Evolutionary conservation across 2,888 invertebrate genomes (phyloP).

Genomic region (Drosophila aldrichi): DNA sequence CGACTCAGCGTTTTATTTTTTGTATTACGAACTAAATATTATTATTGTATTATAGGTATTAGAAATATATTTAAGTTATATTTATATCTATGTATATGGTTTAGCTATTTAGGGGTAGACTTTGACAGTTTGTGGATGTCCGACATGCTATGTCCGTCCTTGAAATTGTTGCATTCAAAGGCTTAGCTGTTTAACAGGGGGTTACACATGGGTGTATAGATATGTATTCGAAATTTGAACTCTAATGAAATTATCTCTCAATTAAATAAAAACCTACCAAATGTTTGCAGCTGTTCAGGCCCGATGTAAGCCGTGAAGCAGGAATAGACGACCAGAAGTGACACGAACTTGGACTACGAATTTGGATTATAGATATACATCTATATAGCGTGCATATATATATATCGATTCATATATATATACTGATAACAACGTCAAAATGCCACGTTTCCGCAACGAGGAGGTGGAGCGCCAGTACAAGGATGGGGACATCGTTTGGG

Average conservation of each 20-base stretch:
- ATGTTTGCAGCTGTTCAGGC: constrained; percentile 32
- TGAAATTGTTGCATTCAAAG: no score
- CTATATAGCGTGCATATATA: not conserved
- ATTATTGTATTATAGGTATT: no score
- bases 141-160: not conserved
- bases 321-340: constrained; percentile 8
- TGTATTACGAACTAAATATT: not conserved
- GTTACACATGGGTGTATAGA: not conserved
- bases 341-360: constrained; percentile 1
- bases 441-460: constrained; percentile 67
- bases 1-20: not conserved
- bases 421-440: constrained; percentile 18
- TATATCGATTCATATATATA: not conserved
- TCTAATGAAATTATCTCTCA: constrained; percentile 10
- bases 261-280: not conserved
- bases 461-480: constrained; percentile 77
- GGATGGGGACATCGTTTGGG: constrained; percentile 94
- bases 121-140: not conserved
- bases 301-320: constrained; percentile 24
- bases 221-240: not conserved
- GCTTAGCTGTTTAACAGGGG: not conserved
- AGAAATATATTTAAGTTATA: not conserved
- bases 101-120: not conserved
- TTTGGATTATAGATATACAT: not conserved
- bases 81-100: not conserved